These are phyloP conservation scores for Halyomorpha halys DNA, from an alignment of 1,140 invertebrate genomes.

Conservation along the genomic window DNA sequence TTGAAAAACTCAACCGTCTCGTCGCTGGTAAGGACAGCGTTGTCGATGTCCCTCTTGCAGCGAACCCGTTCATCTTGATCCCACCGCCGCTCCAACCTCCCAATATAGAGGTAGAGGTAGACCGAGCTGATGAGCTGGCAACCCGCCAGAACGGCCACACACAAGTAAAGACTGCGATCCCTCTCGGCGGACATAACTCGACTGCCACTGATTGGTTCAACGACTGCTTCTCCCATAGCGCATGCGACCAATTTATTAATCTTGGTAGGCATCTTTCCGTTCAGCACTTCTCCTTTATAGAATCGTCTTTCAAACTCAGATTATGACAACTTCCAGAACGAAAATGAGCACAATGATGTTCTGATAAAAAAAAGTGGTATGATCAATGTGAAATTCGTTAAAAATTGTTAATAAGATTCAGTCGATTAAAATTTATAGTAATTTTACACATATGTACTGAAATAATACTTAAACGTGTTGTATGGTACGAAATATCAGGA, in stretches of 20 bases:
- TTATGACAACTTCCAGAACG: too few species aligned
- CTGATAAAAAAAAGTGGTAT: too few species aligned
- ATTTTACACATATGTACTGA: too few species aligned
- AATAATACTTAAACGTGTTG: too few species aligned
- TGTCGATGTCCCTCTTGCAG: slow-evolving; percentile 30
- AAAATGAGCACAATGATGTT: too few species aligned
- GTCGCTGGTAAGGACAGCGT: slow-evolving; percentile 33
- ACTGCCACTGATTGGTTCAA: background rate
- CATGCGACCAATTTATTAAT: slow-evolving; percentile 7
- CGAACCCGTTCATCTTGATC: background rate
- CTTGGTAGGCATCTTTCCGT: too few species aligned
- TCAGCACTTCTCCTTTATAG: background rate
- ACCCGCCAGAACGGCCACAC: background rate
- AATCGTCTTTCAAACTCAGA: background rate
- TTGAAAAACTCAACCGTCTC: slow-evolving; percentile 56
- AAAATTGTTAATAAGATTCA: too few species aligned
- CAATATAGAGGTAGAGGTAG: slow-evolving; percentile 2
- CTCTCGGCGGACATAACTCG: background rate
- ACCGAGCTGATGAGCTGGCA: background rate
- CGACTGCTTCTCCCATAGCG: background rate
- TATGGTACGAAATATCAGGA: too few species aligned
- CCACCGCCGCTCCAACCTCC: background rate
- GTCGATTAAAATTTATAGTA: too few species aligned
- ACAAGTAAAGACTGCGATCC: slow-evolving; percentile 6
- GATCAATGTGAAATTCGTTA: too few species aligned